phyloP scores from a whole-genome alignment of 2,888 invertebrate species.

The Leptinotarsa rubiginosa region DNA sequence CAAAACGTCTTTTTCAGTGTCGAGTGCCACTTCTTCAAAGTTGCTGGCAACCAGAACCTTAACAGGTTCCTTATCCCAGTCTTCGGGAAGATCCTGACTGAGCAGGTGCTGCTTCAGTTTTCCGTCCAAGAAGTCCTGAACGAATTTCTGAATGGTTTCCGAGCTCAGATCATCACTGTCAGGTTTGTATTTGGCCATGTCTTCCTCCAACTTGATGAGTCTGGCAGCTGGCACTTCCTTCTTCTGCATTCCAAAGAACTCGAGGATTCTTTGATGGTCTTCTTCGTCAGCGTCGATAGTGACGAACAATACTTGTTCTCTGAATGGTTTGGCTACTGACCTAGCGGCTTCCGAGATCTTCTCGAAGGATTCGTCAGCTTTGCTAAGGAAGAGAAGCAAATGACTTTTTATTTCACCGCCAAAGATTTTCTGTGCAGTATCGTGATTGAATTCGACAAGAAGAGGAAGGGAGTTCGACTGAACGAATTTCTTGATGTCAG shows the following conservation, averaged over 20 bases:
- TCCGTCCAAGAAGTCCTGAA: slow-evolving; percentile 89
- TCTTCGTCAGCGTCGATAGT: slow-evolving; percentile 95
- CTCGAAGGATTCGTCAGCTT: slow-evolving; percentile 87
- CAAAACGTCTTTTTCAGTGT: slow-evolving; percentile 89
- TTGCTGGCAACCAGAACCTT: slow-evolving; percentile 94
- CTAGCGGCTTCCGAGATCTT: slow-evolving; percentile 81
- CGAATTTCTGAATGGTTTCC: slow-evolving; percentile 82
- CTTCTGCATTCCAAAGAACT: slow-evolving; percentile 96
- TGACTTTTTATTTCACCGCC: slow-evolving; percentile 98
- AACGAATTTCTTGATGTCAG: slow-evolving; percentile 85
- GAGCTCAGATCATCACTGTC: slow-evolving; percentile 76
- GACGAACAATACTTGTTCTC: slow-evolving; percentile 89
- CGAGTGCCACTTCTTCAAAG: slow-evolving; percentile 92
- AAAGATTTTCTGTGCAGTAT: slow-evolving; percentile 98
- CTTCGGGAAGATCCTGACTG: slow-evolving; percentile 92
- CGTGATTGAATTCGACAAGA: slow-evolving; percentile 96
- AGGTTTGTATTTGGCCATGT: slow-evolving; percentile 98
- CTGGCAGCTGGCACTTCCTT: slow-evolving; percentile 92
- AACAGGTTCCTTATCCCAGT: slow-evolving; percentile 96
- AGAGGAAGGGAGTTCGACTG: slow-evolving; percentile 86
- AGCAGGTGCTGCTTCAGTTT: slow-evolving; percentile 95
- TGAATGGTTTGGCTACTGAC: slow-evolving; percentile 88
- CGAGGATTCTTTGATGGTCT: slow-evolving; percentile 96
- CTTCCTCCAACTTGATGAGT: slow-evolving; percentile 94
- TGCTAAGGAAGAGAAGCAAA: slow-evolving; percentile 93